Evolutionary conservation across 2,888 invertebrate genomes (phyloP).

Genomic region (Plagiodera versicolora): DNA sequence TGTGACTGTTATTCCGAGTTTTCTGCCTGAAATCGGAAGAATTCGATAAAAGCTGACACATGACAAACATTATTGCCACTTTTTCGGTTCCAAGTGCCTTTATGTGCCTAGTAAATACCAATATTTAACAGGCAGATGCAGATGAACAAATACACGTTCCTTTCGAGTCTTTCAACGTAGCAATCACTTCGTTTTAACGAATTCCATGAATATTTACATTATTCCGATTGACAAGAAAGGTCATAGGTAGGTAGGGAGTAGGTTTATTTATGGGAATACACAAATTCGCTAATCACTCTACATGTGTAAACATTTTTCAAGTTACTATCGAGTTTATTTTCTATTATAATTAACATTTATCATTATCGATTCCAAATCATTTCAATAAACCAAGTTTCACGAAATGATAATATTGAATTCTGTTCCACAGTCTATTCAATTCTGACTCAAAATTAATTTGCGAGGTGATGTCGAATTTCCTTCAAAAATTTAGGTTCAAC

Average conservation of each 20-base stretch:
- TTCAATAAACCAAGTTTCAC: too few relatives aligned
- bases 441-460: too few relatives aligned
- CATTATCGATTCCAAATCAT: too few relatives aligned
- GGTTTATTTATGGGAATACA: too few relatives aligned
- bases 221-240: neutral
- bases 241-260: neutral
- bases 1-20: constrained; percentile 28
- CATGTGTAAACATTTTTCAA: too few relatives aligned
- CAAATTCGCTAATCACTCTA: too few relatives aligned
- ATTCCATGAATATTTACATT: neutral
- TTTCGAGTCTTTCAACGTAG: neutral
- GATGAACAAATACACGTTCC: neutral
- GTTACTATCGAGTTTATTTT: too few relatives aligned
- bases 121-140: constrained; percentile 10
- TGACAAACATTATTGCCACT: constrained; percentile 21
- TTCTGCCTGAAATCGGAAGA: constrained; percentile 22
- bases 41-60: constrained; percentile 28
- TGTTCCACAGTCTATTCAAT: too few relatives aligned
- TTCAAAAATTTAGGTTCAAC: too few relatives aligned
- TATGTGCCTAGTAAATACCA: constrained; percentile 11
- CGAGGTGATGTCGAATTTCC: too few relatives aligned
- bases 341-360: too few relatives aligned
- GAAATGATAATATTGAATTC: too few relatives aligned
- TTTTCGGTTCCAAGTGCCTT: constrained; percentile 12
- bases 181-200: neutral